These are phyloP conservation scores for Meteorus cinctellus DNA, from an alignment of 2,888 invertebrate genomes.

Conservation along the genomic window DNA sequence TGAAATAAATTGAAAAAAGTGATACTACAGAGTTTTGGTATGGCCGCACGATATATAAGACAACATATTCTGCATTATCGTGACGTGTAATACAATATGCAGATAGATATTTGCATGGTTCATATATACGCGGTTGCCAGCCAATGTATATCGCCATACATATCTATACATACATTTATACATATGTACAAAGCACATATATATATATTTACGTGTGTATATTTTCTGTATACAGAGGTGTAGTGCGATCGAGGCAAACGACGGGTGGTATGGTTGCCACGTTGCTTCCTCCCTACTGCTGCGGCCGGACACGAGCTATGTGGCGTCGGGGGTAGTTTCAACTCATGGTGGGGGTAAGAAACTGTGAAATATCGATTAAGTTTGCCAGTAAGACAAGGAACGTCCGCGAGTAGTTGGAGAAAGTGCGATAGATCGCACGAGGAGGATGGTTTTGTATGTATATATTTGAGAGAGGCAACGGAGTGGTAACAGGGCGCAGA, in stretches of 20 bases:
- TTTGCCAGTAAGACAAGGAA: constrained; percentile 74
- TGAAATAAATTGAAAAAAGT: constrained; percentile 16
- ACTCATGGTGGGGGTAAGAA: constrained; percentile 70
- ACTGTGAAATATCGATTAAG: constrained; percentile 74
- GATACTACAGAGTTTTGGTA: neutral
- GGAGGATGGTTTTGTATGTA: constrained; percentile 33
- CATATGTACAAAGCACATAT: constrained; percentile 25
- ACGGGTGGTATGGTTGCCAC: constrained; percentile 30
- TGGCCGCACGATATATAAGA: neutral
- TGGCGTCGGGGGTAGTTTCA: constrained; percentile 43
- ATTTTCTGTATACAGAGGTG: constrained; percentile 40
- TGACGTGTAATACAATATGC: constrained; percentile 70
- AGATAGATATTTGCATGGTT: constrained; percentile 68
- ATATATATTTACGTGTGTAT: neutral
- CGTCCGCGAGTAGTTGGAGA: constrained; percentile 65
- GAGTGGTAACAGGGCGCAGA: constrained; percentile 43
- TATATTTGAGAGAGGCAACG: constrained; percentile 37
- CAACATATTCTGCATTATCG: constrained; percentile 60
- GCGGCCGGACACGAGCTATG: constrained; percentile 53
- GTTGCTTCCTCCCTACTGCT: constrained; percentile 34
- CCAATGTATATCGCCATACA: constrained; percentile 12
- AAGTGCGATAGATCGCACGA: constrained; percentile 45
- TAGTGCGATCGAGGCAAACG: constrained; percentile 35
- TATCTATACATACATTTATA: constrained; percentile 19
- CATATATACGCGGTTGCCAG: constrained; percentile 47